These are phyloP conservation scores for Amphipoea oculea DNA, from an alignment of 2,888 invertebrate genomes.

Conservation along the genomic window DNA sequence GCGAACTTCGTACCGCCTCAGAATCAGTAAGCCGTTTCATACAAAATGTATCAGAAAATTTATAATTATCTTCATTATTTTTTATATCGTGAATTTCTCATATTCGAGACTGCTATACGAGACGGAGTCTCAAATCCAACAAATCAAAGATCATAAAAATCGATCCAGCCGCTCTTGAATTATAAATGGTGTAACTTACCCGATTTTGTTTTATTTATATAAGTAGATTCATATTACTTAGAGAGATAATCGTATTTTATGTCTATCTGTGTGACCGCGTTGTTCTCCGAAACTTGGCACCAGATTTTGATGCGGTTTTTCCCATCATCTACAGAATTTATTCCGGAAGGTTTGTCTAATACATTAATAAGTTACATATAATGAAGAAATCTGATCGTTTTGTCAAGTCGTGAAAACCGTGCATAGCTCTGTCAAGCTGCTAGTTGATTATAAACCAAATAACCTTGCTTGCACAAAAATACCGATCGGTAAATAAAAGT, in stretches of 20 bases:
- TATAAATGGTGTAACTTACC: too few species aligned
- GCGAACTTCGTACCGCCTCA: too few species aligned
- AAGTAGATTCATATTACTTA: neutral
- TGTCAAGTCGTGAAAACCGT: neutral
- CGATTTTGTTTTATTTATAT: too few species aligned
- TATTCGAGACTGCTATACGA: too few species aligned
- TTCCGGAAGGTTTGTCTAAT: neutral
- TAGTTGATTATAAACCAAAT: slow-evolving; percentile 6
- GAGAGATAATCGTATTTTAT: neutral
- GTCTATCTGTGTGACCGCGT: neutral
- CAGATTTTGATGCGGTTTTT: neutral
- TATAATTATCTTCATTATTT: too few species aligned
- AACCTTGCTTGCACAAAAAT: slow-evolving; percentile 19
- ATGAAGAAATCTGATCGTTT: neutral
- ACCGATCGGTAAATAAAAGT: slow-evolving; percentile 31
- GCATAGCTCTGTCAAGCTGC: neutral
- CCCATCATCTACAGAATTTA: neutral
- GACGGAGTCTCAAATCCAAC: too few species aligned
- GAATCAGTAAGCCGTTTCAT: too few species aligned
- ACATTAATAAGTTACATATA: neutral
- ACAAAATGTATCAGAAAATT: too few species aligned
- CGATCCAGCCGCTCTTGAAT: too few species aligned
- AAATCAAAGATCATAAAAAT: too few species aligned
- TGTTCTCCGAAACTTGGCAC: neutral
- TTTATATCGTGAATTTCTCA: too few species aligned